Base-by-base conservation (phyloP, 2,888 invertebrate species). In the Vesta saturnalis region DNA sequence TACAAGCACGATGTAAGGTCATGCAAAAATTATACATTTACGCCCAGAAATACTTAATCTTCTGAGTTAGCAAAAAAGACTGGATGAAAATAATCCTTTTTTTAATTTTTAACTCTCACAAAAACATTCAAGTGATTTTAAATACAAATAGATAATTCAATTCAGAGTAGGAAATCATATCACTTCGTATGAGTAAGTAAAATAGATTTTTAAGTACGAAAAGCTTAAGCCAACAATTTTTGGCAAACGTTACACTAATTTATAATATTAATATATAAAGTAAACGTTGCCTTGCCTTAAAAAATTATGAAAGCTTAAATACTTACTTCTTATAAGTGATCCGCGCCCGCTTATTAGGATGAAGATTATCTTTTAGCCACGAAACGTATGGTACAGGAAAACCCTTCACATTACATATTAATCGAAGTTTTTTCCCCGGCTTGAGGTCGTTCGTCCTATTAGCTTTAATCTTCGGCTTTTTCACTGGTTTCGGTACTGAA, bases 351-450 rank as follows among this genome's bases (percentile, higher is more conserved):
- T 85, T 85, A 71, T 87, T 86, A 67, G 87, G 88, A 79, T 88
- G 88, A 76, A 91, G 86, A 77, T 90, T 90, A 86, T 93, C 90
- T 84, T 91, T 91, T 85, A 89, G 91, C 95, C 95, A 96, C 77
- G 91, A 88, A 76, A 95, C 91, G 75, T 91, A 89, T 22, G 95
- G 95, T 72, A 92, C 89, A 49, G 95, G 95, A 75, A 91, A 88
- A 35, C 92, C 93, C 82, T 88, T 88, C 75, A 92, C 91, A 75
- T 88, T 89, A 83, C 94, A 94, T 78, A 91, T 89, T 79, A 95
- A 89, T 79, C 87, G 86, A 82, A 92, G 77, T 72, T 77, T 77
- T 67, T 71, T 76, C 72, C 76, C 64, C 69, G 73, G 72, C 70
- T 73, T 70, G 52, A 71, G 57, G 47, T 70, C 67, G 16, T 65